Evolutionary conservation across 1,140 invertebrate species (phyloP), one percentile per base, ranked within the genome.

Genomic region (Magallana angulata): DNA sequence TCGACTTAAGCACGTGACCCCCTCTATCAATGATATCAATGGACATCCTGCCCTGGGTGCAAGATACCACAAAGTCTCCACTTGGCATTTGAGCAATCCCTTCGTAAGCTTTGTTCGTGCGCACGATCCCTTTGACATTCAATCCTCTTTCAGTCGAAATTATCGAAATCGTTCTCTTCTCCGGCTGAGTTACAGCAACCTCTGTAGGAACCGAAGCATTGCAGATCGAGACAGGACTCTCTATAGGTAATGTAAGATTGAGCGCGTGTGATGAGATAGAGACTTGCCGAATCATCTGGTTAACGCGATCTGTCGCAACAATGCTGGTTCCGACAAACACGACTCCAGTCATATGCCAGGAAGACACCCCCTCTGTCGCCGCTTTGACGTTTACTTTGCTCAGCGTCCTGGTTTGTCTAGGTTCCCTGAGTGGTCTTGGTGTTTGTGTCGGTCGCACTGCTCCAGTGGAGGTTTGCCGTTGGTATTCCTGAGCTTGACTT

Each of bases 301-400:
- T 89, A 12, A 80, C 24, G 7, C 82, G 57, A 56, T 89, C 88
- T 24, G 71, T 57, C 7, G 82, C 85, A 16, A 89, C 83, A 11
- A 87, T 59, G 7, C 85, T 87, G 71, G 80, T 83, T 57, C 85
- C 83, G 8, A 89, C 68, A 60, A 89, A 89, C 8, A 68, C 83
- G 11, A 89, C 62, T 59, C 88, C 88, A 64, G 88, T 89, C 12
- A 89, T 59, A 48, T 89, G 88, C 88, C 88, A 89, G 1, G 80
- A 58, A 57, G 82, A 87, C 7, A 82, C 82, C 24, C 62, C 60
- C 18, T 89, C 88, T n/a, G 80, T 30, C 2, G 62, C 82, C 24
- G 84, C 76, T 56, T 87, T 89, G 48, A 89, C 85, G 36, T 87
- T 89, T 9, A 89, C 84, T 18, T 60, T 84, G 48, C 30, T 84